A percentile compares a stretch with the other conserved stretches of the same genome.
Evolutionary conservation across 1,140 invertebrate species (phyloP).

Genomic region (Caenorhabditis briggsae): DNA sequence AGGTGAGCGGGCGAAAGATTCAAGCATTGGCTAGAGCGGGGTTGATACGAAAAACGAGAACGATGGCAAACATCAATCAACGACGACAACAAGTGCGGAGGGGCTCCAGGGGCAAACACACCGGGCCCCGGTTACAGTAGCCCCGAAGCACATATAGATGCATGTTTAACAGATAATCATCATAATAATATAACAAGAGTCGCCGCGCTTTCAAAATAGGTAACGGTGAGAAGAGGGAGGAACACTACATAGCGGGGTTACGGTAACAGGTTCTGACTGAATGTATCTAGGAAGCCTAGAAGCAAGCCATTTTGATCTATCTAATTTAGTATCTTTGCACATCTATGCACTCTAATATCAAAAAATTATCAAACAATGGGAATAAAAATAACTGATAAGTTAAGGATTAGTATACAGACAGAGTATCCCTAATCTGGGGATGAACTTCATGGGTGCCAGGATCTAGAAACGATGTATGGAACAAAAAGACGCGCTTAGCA

Average conservation of each 20-base stretch:
- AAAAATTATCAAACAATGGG: no score
- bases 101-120: conserved; percentile 19
- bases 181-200: conserved; percentile 30
- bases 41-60: conserved; percentile 55
- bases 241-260: neutral
- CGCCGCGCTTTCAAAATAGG: conserved; percentile 40
- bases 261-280: neutral
- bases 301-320: neutral
- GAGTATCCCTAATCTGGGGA: no score
- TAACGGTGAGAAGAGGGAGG: conserved; percentile 16
- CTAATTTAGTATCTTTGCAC: no score
- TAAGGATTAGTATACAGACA: no score
- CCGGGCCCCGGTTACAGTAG: conserved; percentile 3
- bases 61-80: conserved; percentile 56
- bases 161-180: conserved; percentile 51
- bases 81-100: conserved; percentile 50
- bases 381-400: no score
- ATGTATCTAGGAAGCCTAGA: neutral
- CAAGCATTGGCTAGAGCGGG: neutral
- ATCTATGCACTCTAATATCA: no score
- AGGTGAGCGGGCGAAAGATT: conserved; percentile 21
- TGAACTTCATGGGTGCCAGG: no score
- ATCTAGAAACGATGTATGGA: neutral
- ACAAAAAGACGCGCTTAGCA: neutral
- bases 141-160: conserved; percentile 37